Evolutionary conservation across 1,140 invertebrate genomes (phyloP).

Genomic region (Aphelenchoides besseyi): DNA sequence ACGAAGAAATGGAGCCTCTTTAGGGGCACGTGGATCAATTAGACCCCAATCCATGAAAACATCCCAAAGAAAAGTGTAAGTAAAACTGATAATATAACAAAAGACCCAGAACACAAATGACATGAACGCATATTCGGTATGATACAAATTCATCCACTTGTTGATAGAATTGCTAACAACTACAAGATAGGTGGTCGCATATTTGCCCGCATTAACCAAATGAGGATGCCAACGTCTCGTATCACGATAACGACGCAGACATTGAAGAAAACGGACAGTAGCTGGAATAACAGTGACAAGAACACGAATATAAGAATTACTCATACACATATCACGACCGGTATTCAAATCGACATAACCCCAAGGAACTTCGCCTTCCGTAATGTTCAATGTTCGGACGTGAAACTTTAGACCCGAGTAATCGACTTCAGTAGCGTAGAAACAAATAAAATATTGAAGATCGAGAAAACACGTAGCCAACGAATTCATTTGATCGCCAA

Average conservation of each 20-base stretch:
- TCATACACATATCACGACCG: slow-evolving; percentile 63
- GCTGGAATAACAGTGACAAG: slow-evolving; percentile 86
- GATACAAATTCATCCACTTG: slow-evolving; percentile 57
- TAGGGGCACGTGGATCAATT: slow-evolving; percentile 75
- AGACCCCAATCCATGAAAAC: slow-evolving; percentile 95
- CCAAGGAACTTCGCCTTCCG: slow-evolving; percentile 55
- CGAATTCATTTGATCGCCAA: slow-evolving; percentile 96
- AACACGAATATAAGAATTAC: slow-evolving; percentile 68
- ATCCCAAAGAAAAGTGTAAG: slow-evolving; percentile 85
- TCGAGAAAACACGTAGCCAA: slow-evolving; percentile 83
- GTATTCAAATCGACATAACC: slow-evolving; percentile 54
- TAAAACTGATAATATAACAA: slow-evolving; percentile 59
- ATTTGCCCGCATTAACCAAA: slow-evolving; percentile 94
- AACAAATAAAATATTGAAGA: slow-evolving; percentile 82
- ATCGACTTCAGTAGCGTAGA: slow-evolving; percentile 65
- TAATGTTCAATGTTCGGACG: slow-evolving; percentile 52
- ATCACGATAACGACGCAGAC: slow-evolving; percentile 80
- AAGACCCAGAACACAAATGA: slow-evolving; percentile 61
- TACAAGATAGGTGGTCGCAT: slow-evolving; percentile 92
- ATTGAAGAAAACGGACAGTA: slow-evolving; percentile 96
- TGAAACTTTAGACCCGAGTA: slow-evolving; percentile 52
- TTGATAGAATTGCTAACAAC: slow-evolving; percentile 73
- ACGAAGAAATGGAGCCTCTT: slow-evolving; percentile 71
- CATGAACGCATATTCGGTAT: slow-evolving; percentile 39
- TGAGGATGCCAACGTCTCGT: slow-evolving; percentile 82